Evolutionary conservation across 2,888 invertebrate genomes (phyloP), one percentile per base, ranked within the genome.

Genomic region (Phaedon cochleariae): DNA sequence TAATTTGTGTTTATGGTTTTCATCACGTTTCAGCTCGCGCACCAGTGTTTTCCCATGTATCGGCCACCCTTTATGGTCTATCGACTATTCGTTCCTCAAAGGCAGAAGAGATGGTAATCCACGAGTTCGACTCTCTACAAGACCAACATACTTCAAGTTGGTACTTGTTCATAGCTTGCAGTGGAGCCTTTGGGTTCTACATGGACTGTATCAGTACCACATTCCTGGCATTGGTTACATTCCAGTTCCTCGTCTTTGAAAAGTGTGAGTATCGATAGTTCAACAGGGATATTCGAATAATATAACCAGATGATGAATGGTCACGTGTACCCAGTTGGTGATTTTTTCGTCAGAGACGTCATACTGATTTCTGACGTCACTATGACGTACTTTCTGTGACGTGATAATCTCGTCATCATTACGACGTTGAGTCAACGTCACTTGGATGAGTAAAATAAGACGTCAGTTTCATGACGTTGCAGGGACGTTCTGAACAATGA

Each of bases 31-130:
- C 86, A 85, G 93, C 91, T 63, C 88, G 93, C 66, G 95, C 95
- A 83, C 97, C 97, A 0, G 92, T 97, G 0, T 96, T 95, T 81
- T 93, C 95, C 0, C 95, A 96, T 80, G 88, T 96, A 73, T 91
- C 92, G n/a, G 91, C 95, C 0, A 91, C 94, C 0, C 85, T 97
- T 7, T 88, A 91, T 66, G 97, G 97, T 1, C 87, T 97, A 26
- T 89, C 92, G 46, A 95, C 95, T 0, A 95, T 97, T 68, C 87
- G 97, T 65, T 92, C 95, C 0, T 89, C 91, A 1, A 87, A 88
- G 18, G 90, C 92, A 1, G 88, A 93, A 81, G 85, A 89, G 67
- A 86, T 91, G 75, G 89, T 96, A 57, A 87, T 88, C 52, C 86
- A 88, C 74, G 92, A 93, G 76, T 94, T 94, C 73, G 93, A 94